Evolutionary conservation across 2,797 vertebrate species (phyloP), one percentile per base, ranked within the genome.

Genomic region (Nannoperca obscura): DNA sequence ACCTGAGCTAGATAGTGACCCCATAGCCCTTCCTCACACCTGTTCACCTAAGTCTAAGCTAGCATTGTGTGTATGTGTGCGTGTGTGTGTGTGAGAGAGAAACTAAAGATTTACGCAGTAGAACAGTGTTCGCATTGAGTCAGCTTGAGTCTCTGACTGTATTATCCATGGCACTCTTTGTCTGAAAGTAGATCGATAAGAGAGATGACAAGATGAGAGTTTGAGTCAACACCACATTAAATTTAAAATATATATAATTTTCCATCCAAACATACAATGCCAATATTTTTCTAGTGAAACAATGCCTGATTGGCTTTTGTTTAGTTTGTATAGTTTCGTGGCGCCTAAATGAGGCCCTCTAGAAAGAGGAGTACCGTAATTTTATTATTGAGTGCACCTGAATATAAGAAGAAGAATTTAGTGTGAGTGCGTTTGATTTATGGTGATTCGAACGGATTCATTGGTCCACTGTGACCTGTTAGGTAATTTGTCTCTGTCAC

Each of bases 1-100:
- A 94, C 93, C 90, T 92, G 91, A 86, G 92, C 81, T 17, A 91
- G 95, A 95, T 91, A 96, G 92, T 93, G 95, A 95, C 93, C 94
- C 93, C 92, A 93, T 88, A 93, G 94, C 89, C 89, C 82, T 89
- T 92, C 89, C 80, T 87, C 90, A 89, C 94, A 95, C 94, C 94
- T 95, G 94, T 89, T 93, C 91, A 86, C 89, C 82, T 86, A 73
- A 91, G 84, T 75, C 74, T 74, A n/a, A 88, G 85, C 87, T 64
- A 0, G 85, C 84, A 86, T 76, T 89, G 82, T 88, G 74, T 61
- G 72, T 54, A 55, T 11, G 36, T 3, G 9, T 11, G 9, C 2
- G 36, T 10, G 36, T 11, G 36, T 11, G 36, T 3, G 36, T 11
- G 9, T 10, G 38, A 40, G 49, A 32, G 68, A 76, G 70, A 76